phyloP scores from a whole-genome alignment of 2,888 invertebrate genomes.

The Yponomeuta cagnagella region DNA sequence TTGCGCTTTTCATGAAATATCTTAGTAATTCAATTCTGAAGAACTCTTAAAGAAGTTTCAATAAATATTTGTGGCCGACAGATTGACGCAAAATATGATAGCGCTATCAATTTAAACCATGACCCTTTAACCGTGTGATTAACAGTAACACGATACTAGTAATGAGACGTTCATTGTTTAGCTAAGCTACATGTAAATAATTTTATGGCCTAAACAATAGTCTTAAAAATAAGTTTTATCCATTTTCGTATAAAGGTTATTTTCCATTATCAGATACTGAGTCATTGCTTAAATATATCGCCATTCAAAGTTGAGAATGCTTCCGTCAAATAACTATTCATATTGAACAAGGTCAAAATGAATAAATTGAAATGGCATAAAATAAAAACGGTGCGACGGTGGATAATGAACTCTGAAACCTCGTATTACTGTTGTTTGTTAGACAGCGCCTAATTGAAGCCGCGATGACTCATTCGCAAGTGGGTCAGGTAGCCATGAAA shows the following conservation, averaged over 20 bases:
- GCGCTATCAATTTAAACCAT: neutral
- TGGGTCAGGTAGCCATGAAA: constrained; percentile 47
- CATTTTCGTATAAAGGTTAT: neutral
- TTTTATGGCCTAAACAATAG: constrained; percentile 11
- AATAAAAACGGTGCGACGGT: neutral
- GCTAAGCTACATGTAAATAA: neutral
- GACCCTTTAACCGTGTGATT: neutral
- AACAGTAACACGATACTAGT: neutral
- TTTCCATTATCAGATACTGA: neutral
- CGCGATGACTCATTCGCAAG: constrained; percentile 43
- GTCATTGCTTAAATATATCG: neutral
- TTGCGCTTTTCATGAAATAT: neutral
- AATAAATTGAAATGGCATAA: constrained; percentile 17
- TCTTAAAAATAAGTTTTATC: neutral
- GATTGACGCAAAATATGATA: neutral
- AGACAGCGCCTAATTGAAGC: constrained; percentile 23
- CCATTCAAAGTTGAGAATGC: neutral
- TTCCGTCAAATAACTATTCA: constrained; percentile 19
- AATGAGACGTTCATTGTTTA: neutral
- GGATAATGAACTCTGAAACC: constrained; percentile 25
- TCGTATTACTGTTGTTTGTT: constrained; percentile 38
- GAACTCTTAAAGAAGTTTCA: neutral
- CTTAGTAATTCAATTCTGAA: neutral
- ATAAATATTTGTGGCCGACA: neutral
- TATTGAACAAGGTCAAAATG: constrained; percentile 45